Base-by-base conservation (phyloP, 2,113 vertebrate species). In the Ancistrus triradiatus region DNA sequence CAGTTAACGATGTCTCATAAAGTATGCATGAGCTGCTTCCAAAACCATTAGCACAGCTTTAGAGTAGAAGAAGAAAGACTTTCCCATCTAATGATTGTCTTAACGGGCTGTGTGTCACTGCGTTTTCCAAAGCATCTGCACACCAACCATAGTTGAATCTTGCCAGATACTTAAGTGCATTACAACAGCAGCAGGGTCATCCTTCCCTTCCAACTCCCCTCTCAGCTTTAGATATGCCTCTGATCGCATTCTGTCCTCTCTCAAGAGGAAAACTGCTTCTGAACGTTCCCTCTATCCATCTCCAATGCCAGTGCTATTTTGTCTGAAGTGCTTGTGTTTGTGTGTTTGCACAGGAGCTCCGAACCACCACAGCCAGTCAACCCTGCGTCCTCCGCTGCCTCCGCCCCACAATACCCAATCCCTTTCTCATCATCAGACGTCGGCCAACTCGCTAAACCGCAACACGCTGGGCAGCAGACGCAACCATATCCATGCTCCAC, bases 371-470 rank as follows among this genome's bases (percentile, higher is more conserved):
- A 93, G 91, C 83, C 95, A 97, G 84, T 91, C 94, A 4, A 98
- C 95, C 0, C 86, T 98, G 86, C 85, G 94, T 78, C 95, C 96
- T 0, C 96, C 96, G 7, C 88, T 98, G 69, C 96, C 95, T 4
- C 96, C 96, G 4, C 93, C 96, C 2, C 96, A 95, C 78, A 95
- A 96, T 87, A 91, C 95, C 84, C 96, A 98, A 77, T 93, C 93
- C 1, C 80, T 98, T 68, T 95, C 94, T 15, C 96, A 98, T 73
- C 96, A 92, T 15, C 91, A 93, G 66, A 92, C 92, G 1, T 97
- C 96, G 1, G 96, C 95, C 85, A 98, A 98, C 88, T 98, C 95
- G 63, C 91, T 98, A 79, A 98, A 98, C 83, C 91, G 95, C 82
- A 97, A 95, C 88, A 98, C 94, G 0, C 86, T 97, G 76, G 90